Percentiles rank a stretch among this genome's conserved stretches.
These are phyloP conservation scores for Enteromius thamalakanensis DNA, from an alignment of 2,797 vertebrate species.

Conservation along the genomic window DNA sequence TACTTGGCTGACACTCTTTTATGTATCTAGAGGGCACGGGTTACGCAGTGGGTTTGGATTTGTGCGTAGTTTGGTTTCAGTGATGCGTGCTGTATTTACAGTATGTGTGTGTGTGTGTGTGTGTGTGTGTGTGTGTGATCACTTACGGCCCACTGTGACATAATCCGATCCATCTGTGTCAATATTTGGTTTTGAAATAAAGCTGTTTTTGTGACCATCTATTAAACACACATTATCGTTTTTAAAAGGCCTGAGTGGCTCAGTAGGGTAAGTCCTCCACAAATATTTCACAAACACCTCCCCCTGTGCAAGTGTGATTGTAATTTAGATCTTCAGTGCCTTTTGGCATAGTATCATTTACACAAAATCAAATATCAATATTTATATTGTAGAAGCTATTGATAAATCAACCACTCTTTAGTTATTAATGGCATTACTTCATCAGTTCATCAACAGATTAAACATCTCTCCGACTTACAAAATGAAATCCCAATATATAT, in stretches of 20 bases:
- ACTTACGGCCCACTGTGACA: conserved; percentile 43
- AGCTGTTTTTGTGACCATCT: conserved; percentile 42
- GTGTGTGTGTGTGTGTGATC: conserved; percentile 41
- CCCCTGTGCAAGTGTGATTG: not conserved
- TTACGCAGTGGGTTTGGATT: conserved; percentile 26
- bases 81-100: conserved; percentile 10
- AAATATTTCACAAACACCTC: conserved; percentile 49
- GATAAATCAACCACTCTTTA: not conserved
- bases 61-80: conserved; percentile 15
- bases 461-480: not conserved
- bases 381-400: not conserved
- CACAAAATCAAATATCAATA: conserved; percentile 14
- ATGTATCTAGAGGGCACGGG: conserved; percentile 48
- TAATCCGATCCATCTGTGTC: conserved; percentile 60
- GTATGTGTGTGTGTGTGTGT: conserved; percentile 26
- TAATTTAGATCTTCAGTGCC: not conserved
- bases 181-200: conserved; percentile 54
- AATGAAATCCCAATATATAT: not conserved
- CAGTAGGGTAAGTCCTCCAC: conserved; percentile 40
- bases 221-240: conserved; percentile 44
- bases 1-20: conserved; percentile 58
- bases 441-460: not conserved
- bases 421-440: not conserved
- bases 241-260: conserved; percentile 42
- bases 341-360: conserved; percentile 7